Evolutionary conservation across 2,797 vertebrate genomes (phyloP).

Genomic region (Falco columbarius): DNA sequence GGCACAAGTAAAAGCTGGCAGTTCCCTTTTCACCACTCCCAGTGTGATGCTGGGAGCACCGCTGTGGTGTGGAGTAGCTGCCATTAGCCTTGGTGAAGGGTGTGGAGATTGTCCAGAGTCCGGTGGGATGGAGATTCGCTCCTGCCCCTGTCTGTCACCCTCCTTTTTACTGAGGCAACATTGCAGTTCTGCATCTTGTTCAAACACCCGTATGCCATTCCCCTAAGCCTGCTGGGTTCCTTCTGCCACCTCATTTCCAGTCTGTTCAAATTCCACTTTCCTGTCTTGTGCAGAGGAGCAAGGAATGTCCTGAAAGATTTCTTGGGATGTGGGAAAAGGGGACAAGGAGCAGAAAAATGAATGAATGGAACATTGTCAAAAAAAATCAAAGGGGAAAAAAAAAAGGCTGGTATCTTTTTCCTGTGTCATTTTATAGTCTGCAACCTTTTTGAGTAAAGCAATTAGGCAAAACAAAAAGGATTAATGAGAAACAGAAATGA

Average conservation of each 20-base stretch:
- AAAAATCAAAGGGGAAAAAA: neutral
- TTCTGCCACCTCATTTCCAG: neutral
- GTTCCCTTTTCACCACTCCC: neutral
- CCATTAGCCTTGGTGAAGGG: neutral
- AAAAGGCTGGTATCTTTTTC: neutral
- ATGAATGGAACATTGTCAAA: neutral
- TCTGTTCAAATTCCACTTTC: neutral
- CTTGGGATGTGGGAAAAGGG: neutral
- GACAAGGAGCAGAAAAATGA: neutral
- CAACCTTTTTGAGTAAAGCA: neutral
- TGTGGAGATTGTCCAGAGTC: neutral
- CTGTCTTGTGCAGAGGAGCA: neutral
- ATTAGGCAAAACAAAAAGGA: neutral
- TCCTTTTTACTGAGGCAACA: neutral
- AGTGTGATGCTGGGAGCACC: neutral
- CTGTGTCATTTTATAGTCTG: neutral
- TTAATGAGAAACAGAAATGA: neutral
- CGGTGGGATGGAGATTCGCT: neutral
- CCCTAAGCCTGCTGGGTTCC: neutral
- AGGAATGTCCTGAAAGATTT: neutral
- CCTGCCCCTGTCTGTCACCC: neutral
- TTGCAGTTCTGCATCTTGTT: neutral
- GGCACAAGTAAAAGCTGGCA: neutral
- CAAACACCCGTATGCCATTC: neutral
- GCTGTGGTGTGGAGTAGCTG: neutral